Conservation (phyloP, 92 coral and sea anemone genomes). For the Phenganax marumi region DNA sequence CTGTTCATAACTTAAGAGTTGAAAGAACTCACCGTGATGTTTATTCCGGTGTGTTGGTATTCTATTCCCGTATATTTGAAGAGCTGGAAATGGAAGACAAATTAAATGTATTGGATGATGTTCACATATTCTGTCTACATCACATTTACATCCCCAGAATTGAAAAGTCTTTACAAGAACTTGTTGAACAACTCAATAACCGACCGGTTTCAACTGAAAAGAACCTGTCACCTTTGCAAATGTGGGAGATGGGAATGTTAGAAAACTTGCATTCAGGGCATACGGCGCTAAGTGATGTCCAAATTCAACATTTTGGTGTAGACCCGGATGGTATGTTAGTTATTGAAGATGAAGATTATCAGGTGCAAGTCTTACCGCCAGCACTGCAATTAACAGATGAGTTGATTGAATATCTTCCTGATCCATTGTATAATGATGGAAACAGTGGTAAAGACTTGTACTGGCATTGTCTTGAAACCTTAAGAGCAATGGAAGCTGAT, state of each 20-base stretch:
- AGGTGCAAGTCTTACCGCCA: conserved; percentile 61
- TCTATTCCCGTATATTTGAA: background rate
- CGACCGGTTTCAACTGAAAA: conserved; percentile 77
- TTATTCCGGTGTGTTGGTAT: background rate
- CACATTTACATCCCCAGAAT: conserved; percentile 55
- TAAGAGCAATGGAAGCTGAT: background rate
- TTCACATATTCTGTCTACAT: conserved; percentile 47
- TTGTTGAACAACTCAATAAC: conserved; percentile 71
- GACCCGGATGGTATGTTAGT: conserved; percentile 62
- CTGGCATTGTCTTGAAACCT: conserved; percentile 51
- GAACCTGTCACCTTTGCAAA: conserved; percentile 71
- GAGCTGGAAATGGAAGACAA: conserved; percentile 49
- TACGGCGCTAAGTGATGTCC: conserved; percentile 60
- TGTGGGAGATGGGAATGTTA: conserved; percentile 74
- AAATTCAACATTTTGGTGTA: conserved; percentile 62
- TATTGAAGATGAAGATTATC: conserved; percentile 67
- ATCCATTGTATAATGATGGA: conserved; percentile 64
- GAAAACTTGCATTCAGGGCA: conserved; percentile 73
- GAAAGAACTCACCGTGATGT: conserved; percentile 38
- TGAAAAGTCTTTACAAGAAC: conserved; percentile 43
- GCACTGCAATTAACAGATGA: conserved; percentile 49
- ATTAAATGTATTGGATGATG: conserved; percentile 44
- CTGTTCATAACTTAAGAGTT: conserved; percentile 55
- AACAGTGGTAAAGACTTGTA: conserved; percentile 54
- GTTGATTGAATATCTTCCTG: conserved; percentile 51